A percentile compares a stretch with the other conserved stretches of the same genome.
Evolutionary conservation across 2,113 vertebrate genomes (phyloP).

Genomic region (Notothenia coriiceps): DNA sequence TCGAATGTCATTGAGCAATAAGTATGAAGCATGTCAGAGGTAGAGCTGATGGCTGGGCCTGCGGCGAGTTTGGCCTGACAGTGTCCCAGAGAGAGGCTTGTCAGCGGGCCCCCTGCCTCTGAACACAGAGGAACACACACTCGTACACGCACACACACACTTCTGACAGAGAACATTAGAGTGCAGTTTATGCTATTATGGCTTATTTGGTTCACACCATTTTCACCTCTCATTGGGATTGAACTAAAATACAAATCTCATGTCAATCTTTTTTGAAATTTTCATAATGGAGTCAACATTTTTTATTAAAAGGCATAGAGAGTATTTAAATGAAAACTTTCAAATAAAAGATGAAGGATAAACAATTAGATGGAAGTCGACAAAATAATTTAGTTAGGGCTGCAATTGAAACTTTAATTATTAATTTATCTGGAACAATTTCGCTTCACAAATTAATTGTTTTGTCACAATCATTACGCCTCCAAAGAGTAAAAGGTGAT

Average conservation of each 20-base stretch:
- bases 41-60: slow-evolving; percentile 92
- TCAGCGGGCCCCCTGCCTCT: slow-evolving; percentile 83
- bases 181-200: slow-evolving; percentile 36
- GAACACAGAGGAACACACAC: slow-evolving; percentile 54
- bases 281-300: neutral
- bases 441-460: neutral
- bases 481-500: neutral
- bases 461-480: neutral
- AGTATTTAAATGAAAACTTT: neutral
- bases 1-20: slow-evolving; percentile 97
- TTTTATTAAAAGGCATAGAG: neutral
- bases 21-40: slow-evolving; percentile 90
- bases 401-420: neutral
- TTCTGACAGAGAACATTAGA: slow-evolving; percentile 38
- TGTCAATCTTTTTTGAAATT: neutral
- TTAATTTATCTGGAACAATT: neutral
- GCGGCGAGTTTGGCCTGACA: slow-evolving; percentile 86
- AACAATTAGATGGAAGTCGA: neutral
- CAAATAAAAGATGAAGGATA: neutral
- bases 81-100: slow-evolving; percentile 87
- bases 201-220: slow-evolving; percentile 32
- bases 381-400: neutral
- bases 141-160: slow-evolving; percentile 25
- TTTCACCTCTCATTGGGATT: neutral
- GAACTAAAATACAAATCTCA: neutral